Conservation (phyloP, 2,888 invertebrate species). For the Eumacrocentrus americanus region DNA sequence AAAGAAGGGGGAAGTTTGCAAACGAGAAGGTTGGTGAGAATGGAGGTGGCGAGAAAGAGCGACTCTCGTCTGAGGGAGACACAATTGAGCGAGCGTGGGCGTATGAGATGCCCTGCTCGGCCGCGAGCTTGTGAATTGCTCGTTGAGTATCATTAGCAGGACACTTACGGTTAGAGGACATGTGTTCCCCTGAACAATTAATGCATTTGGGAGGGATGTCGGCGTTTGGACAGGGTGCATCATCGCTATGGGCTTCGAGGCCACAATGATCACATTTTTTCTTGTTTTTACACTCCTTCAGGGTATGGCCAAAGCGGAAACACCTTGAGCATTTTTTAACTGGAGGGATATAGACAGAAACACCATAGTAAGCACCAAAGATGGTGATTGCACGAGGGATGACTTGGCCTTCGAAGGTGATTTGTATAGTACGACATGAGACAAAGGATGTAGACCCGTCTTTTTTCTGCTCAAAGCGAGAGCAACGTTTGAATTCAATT, state of each 20-base stretch:
- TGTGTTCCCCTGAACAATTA: background rate
- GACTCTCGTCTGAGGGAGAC: too few species aligned
- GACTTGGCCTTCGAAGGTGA: background rate
- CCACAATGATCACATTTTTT: constrained; percentile 1
- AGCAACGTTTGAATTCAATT: too few species aligned
- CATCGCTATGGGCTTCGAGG: background rate
- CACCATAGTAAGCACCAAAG: background rate
- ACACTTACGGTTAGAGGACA: background rate
- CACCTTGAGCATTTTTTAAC: background rate
- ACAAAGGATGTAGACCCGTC: too few species aligned
- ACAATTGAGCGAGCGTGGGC: too few species aligned
- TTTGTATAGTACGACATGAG: background rate
- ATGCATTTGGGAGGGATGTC: background rate
- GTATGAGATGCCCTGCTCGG: too few species aligned
- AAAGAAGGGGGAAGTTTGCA: too few species aligned
- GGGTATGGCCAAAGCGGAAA: background rate
- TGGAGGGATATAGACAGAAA: background rate
- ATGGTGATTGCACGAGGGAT: background rate
- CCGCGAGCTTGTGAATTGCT: too few species aligned
- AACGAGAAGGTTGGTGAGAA: too few species aligned
- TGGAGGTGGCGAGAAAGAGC: too few species aligned
- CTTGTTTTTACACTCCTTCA: background rate
- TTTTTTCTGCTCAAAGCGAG: too few species aligned
- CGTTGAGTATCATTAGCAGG: too few species aligned
- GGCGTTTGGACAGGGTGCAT: background rate